Conservation (phyloP, 92 coral and sea anemone species). For the Umimayanthus kanabou region DNA sequence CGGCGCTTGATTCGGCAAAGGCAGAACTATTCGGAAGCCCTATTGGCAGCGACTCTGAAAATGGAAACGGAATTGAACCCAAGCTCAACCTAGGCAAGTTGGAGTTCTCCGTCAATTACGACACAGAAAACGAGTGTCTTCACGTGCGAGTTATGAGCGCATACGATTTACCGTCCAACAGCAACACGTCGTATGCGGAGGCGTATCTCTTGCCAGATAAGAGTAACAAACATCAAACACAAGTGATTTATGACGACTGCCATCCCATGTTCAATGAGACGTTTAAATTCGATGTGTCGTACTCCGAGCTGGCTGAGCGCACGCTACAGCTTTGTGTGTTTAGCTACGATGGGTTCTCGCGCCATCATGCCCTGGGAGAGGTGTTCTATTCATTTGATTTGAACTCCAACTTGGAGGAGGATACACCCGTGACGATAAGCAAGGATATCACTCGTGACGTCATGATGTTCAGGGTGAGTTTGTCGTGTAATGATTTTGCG, state of each 20-base stretch:
- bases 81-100: conserved; percentile 72
- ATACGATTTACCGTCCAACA: conserved; percentile 56
- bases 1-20: conserved; percentile 52
- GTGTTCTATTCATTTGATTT: conserved; percentile 89
- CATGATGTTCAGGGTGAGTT: conserved; percentile 69
- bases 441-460: conserved; percentile 72
- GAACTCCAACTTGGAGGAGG: conserved; percentile 65
- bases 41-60: conserved; percentile 80
- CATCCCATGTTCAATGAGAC: conserved; percentile 83
- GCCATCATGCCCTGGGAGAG: conserved; percentile 80
- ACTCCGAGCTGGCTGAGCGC: conserved; percentile 87
- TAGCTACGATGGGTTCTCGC: conserved; percentile 86
- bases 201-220: conserved; percentile 75
- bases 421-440: conserved; percentile 38
- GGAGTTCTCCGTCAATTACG: conserved; percentile 76
- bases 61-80: conserved; percentile 62
- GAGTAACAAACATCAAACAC: conserved; percentile 78
- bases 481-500: too few species aligned
- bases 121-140: conserved; percentile 72
- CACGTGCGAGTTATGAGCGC: conserved; percentile 66
- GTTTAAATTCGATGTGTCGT: conserved; percentile 77
- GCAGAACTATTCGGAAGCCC: conserved; percentile 56
- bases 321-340: conserved; percentile 84
- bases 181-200: conserved; percentile 81
- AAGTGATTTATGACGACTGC: conserved; percentile 68